Evolutionary conservation across 2,113 vertebrate species (phyloP), one percentile per base, ranked within the genome.

Genomic region (Callocephalon fimbriatum): DNA sequence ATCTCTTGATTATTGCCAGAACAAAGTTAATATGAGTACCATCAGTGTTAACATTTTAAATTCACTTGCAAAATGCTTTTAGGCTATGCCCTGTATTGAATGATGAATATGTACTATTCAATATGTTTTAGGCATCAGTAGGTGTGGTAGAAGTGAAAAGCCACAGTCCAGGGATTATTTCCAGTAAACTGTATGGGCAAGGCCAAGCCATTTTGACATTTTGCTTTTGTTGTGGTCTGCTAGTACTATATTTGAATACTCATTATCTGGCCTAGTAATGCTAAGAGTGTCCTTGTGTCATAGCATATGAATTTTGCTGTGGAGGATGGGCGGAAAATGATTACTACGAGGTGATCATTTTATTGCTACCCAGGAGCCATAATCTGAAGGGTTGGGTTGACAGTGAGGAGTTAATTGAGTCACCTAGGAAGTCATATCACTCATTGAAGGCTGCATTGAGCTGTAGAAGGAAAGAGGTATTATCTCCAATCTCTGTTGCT

Each of bases 261-360:
- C 61, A 19, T 37, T 18, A 40, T 45, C 25, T 74, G 48, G 3
- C 2, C 32, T 44, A 4, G 32, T 62, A 62, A 14, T 15, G 23
- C 12, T 10, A 62, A 62, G 32, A 62, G 21, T 10, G 20, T 16
- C 12, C 47, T 37, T 45, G 23, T 53, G 58, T 32, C 26, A 26
- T 19, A 51, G 5, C 7, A 19, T 17, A 42, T 48, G 82, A 66
- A 31, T 56, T 73, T 14, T 62, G 3, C 48, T 67, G 23, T 56
- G 50, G 23, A 38, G 10, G 16, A 44, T 35, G 32, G 23, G 0
- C 4, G 2, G 37, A 16, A 8, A 77, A 73, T 15, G 26, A 66
- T 48, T 66, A 8, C 9, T 18, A 10, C 3, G 6, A 51, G 4
- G 5, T 40, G 44, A 50, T 71, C 0, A 2, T 56, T 0, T 35